Conservation (phyloP, 2,888 invertebrate species). For the Leucoma salicis region DNA sequence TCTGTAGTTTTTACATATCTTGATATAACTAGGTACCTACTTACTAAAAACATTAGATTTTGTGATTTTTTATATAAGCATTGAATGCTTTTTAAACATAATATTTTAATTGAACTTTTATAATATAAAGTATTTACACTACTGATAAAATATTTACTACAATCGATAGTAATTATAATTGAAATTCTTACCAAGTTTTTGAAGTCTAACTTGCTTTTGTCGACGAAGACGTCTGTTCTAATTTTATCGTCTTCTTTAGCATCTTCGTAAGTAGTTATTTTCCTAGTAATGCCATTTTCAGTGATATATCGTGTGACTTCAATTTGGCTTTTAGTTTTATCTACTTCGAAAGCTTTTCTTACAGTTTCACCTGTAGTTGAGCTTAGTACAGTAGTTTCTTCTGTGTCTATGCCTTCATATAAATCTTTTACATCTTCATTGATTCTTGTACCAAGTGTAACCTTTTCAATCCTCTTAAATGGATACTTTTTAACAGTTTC, state of each 20-base stretch:
- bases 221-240: conserved; percentile 76
- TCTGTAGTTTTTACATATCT: not conserved
- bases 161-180: not conserved
- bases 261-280: conserved; percentile 77
- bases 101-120: too few relatives aligned
- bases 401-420: conserved; percentile 70
- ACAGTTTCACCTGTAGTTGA: conserved; percentile 62
- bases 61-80: not conserved
- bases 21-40: not conserved
- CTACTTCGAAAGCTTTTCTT: conserved; percentile 71
- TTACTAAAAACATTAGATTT: not conserved
- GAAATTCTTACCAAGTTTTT: conserved; percentile 71
- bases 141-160: not conserved
- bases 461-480: conserved; percentile 76
- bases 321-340: conserved; percentile 74
- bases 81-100: too few relatives aligned
- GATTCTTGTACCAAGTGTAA: conserved; percentile 79
- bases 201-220: conserved; percentile 77
- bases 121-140: too few relatives aligned
- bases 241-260: conserved; percentile 77
- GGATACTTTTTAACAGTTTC: conserved; percentile 77
- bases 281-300: conserved; percentile 73
- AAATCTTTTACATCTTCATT: conserved; percentile 83
- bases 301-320: conserved; percentile 76
- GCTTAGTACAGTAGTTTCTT: conserved; percentile 63